phyloP scores from a whole-genome alignment of 2,888 invertebrate genomes.

The Dorcus hopei region DNA sequence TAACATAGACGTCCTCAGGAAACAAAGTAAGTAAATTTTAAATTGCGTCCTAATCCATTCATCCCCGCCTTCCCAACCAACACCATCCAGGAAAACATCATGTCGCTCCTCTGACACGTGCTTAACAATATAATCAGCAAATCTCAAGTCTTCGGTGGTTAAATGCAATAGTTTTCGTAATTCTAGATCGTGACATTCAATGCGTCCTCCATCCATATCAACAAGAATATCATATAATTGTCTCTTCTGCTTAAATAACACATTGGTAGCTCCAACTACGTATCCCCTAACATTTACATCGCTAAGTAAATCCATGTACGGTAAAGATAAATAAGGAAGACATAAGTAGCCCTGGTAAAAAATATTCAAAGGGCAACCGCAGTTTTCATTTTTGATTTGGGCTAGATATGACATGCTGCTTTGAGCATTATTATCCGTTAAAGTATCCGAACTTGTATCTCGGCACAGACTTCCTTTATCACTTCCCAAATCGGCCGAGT shows the following conservation, averaged over 20 bases:
- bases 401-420: slow-evolving; percentile 62
- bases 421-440: slow-evolving; percentile 56
- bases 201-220: slow-evolving; percentile 80
- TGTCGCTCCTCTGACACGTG: slow-evolving; percentile 63
- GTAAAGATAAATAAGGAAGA: slow-evolving; percentile 91
- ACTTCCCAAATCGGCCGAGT: slow-evolving; percentile 37
- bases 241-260: slow-evolving; percentile 93
- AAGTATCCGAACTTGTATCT: slow-evolving; percentile 66
- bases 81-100: slow-evolving; percentile 69
- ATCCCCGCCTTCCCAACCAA: slow-evolving; percentile 90
- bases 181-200: slow-evolving; percentile 78
- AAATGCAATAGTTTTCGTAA: slow-evolving; percentile 80
- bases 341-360: slow-evolving; percentile 91
- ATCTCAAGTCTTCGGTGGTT: slow-evolving; percentile 87
- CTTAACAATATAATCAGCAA: slow-evolving; percentile 88
- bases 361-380: slow-evolving; percentile 83
- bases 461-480: slow-evolving; percentile 55
- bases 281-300: slow-evolving; percentile 84
- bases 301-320: slow-evolving; percentile 87
- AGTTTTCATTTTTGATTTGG: slow-evolving; percentile 67
- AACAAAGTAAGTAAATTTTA: slow-evolving; percentile 76
- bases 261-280: slow-evolving; percentile 96
- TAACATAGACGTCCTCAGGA: slow-evolving; percentile 74
- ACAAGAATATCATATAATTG: slow-evolving; percentile 90
- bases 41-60: slow-evolving; percentile 96